Evolutionary conservation across 2,797 vertebrate genomes (phyloP).

Genomic region (Lepilemur ruficaudatus): DNA sequence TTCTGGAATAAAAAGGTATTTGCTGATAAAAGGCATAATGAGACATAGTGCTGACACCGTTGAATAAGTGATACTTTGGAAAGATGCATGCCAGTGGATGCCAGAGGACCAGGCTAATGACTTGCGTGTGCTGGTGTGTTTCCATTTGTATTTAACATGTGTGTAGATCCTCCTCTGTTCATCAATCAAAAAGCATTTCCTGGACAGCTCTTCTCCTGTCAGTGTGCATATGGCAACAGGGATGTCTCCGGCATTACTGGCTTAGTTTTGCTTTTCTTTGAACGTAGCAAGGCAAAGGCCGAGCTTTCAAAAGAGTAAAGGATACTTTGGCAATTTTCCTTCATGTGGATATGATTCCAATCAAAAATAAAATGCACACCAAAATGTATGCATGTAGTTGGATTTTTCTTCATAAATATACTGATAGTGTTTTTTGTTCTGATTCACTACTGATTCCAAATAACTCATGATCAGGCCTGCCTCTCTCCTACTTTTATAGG

Average conservation of each 20-base stretch:
- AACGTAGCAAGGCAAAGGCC: constrained; percentile 15
- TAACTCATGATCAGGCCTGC: background rate
- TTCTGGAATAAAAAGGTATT: constrained; percentile 56
- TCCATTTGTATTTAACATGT: background rate
- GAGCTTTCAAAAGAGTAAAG: constrained; percentile 25
- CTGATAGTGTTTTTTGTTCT: background rate
- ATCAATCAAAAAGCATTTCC: constrained; percentile 1
- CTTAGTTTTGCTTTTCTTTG: constrained; percentile 29
- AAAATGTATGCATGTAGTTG: constrained; percentile 54
- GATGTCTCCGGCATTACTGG: background rate
- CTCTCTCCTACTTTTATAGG: background rate
- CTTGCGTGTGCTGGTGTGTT: background rate
- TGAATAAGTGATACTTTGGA: background rate
- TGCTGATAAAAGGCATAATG: constrained; percentile 43
- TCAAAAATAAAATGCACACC: constrained; percentile 72
- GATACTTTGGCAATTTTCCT: constrained; percentile 10
- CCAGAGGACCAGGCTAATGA: background rate
- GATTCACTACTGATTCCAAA: background rate
- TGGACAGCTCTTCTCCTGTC: background rate
- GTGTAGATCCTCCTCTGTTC: background rate
- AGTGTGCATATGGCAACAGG: background rate
- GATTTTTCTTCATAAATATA: constrained; percentile 56
- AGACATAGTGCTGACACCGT: background rate
- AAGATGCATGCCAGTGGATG: background rate
- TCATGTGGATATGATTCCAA: constrained; percentile 39